Conservation (phyloP, 2,888 invertebrate species). For the Catotricha subobsoleta region DNA sequence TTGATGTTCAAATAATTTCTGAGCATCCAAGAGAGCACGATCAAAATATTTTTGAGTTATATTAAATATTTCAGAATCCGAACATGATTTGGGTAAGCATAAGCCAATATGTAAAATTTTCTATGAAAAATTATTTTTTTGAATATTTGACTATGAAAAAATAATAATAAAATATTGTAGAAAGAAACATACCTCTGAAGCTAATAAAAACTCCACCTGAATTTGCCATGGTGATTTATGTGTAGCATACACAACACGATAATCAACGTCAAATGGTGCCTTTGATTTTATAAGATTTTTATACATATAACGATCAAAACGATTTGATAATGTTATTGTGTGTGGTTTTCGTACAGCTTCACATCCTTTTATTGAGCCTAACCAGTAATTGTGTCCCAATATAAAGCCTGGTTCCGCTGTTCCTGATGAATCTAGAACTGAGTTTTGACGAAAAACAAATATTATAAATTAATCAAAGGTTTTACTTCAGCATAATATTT, state of each 20-base stretch:
- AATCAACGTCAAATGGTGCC: conserved; percentile 29
- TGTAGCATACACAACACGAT: conserved; percentile 26
- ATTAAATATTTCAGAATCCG: conserved; percentile 23
- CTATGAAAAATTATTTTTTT: conserved; percentile 15
- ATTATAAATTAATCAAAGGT: not conserved
- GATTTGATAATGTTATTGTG: conserved; percentile 24
- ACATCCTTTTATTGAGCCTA: conserved; percentile 36
- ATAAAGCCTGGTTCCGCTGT: conserved; percentile 34
- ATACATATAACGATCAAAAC: conserved; percentile 26
- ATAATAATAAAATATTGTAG: not conserved
- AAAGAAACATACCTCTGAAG: conserved; percentile 16
- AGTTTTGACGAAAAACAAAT: not conserved
- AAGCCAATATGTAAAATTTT: conserved; percentile 34
- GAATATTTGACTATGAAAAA: not conserved
- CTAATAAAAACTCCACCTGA: conserved; percentile 25
- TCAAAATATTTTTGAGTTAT: conserved; percentile 23
- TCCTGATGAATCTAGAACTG: conserved; percentile 40
- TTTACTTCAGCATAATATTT: not conserved
- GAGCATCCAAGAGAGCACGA: conserved; percentile 20
- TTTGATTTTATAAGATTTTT: conserved; percentile 22
- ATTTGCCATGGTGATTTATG: conserved; percentile 31
- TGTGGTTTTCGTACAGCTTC: conserved; percentile 25
- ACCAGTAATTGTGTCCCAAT: conserved; percentile 41
- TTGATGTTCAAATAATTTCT: conserved; percentile 23
- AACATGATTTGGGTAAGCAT: conserved; percentile 33